Base-by-base conservation (phyloP, 2,113 vertebrate genomes). In the Cacatua alba region DNA sequence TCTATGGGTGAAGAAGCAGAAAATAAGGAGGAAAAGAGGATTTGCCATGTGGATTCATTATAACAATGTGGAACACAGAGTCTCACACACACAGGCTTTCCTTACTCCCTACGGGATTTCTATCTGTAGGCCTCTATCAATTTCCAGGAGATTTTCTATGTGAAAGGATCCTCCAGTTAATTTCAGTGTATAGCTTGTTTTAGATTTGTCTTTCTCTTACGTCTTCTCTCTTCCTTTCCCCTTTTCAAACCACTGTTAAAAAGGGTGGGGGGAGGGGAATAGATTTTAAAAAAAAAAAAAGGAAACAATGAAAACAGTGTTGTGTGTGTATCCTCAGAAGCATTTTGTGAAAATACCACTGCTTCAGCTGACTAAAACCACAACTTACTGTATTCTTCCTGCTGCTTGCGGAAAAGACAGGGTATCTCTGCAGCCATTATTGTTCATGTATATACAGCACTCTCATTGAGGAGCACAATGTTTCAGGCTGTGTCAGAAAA, bases 21-120 rank as follows among this genome's bases (percentile, higher is more conserved):
- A 96, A 97, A 97, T 94, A 95, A 95, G 87, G 88, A 96, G 84
- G 94, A 96, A 96, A 96, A 96, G 90, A 95, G 95, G 96, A 96
- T 96, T 97, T 96, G 86, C 95, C 74, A 20, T 96, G 91, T 96
- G 96, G 95, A 87, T 96, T 96, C 90, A 84, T 95, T 89, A 71
- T 81, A 90, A 95, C 90, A 94, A 93, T 95, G 93, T 95, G 84
- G 85, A 96, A 95, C 92, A 93, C 78, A 91, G 75, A 71, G 60
- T 86, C 95, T 95, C 88, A 78, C 82, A 94, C 71, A 91, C 82
- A 94, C 57, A 92, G 70, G 88, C 92, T 96, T 97, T 97, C 92
- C 88, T 70, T 64, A 64, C 94, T 96, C 92, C 93, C 92, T 88
- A 94, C 92, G 91, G 96, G 94, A 60, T 95, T 78, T 91, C 95